Evolutionary conservation across 1,140 invertebrate genomes (phyloP), one percentile per base, ranked within the genome.

Genomic region (Trachymyrmex septentrionalis): DNA sequence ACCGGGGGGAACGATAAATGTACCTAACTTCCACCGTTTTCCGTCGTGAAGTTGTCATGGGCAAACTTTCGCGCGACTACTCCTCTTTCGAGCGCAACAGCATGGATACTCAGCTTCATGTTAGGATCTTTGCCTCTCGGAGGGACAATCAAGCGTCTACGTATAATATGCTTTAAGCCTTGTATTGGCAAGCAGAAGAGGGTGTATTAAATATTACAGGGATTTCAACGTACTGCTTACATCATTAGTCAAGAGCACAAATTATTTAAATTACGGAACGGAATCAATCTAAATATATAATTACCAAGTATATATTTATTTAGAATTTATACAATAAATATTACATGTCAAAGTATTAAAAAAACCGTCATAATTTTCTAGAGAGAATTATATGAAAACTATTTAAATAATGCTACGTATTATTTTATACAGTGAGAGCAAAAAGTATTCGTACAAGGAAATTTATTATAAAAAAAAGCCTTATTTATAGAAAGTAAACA

Each of bases 1-100:
- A 10, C 24, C 27, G 30, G 53, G 27, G 59, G 24, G 63, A 21
- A 24, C 82, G 61, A 85, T 78, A 78, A 85, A 84, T 84, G 80
- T 84, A 82, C 27, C 63, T 24, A 86, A 86, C 85, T 86, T 86
- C 38, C 64, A 76, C 34, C 61, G 59, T 85, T 85, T 77, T 73
- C 80, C 53, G 64, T 61, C 80, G 80, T 24, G 48, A 27, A 82
- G 67, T 82, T 73, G 80, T 72, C 80, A 3, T 38, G 66, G 55
- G 7, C 69, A 73, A 84, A 84, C 80, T 84, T 75, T 75, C 57
- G 24, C 38, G 14, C 69, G 69, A 73, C 55, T 38, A 75, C 19
- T 75, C n/a, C 63, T 59, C 80, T 50, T 81, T 71, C 48, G 66
- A 38, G 48, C 7, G 77, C 53, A 48, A 73, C 80, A 73, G 19